Evolutionary conservation across 2,888 invertebrate species (phyloP), one percentile per base, ranked within the genome.

Genomic region (Agrotis exclamationis): DNA sequence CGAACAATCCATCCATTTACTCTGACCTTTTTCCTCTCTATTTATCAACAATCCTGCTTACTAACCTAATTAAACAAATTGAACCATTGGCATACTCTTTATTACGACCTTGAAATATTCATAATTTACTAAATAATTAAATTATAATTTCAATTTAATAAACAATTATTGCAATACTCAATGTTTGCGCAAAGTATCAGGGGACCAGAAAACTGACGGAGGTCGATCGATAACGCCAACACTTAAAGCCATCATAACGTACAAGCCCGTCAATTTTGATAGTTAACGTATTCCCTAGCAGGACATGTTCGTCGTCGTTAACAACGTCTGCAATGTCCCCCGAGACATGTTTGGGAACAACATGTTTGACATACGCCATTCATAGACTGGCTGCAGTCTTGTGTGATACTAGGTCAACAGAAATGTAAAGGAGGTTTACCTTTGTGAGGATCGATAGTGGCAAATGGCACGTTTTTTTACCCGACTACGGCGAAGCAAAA

Each of bases 351-450:
- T 83, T 71, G 69, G 82, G 68, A 70, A 58, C 66, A 82, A 63
- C 68, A 70, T 76, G 76, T 83, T 77, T 82, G 76, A 76, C 84
- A 80, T 80, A 62, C 68, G 78, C 74, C 76, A 80, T 84, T 85
- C 86, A 82, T 74, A 74, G 73, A 73, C 64, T 54, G 45, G 53
- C 53, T 76, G 71, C 54, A 67, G 62, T 70, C 63, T 76, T 74
- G 47, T 78, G 66, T 63, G 66, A 62, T 67, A 79, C 70, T 54
- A 66, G 47, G 59, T 47, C 33, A 20, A 22, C 53, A 66, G 51
- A n/a, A 16, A 3, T 54, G 45, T 2, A 33, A n/a, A 22, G 20
- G 28, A 69, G 48, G 24, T 45, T 39, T 45, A 50, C 16, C 47
- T 69, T 69, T 58, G 44, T 24, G n/a, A 39, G 5, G 6, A 63